Evolutionary conservation across 1,140 invertebrate genomes (phyloP).

Genomic region (Drosophila prosaltans): DNA sequence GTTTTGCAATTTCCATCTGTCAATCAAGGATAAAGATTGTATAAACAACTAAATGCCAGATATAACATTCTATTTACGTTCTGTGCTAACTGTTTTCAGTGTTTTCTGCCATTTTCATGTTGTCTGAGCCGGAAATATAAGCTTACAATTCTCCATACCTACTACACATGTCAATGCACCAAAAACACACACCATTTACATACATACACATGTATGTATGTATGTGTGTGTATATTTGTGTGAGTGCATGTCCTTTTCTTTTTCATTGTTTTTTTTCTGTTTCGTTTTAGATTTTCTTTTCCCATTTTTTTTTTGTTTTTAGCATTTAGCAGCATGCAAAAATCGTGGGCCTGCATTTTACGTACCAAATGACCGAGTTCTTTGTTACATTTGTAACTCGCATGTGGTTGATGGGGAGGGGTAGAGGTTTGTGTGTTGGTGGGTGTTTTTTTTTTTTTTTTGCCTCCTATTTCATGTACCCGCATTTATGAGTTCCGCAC

Average conservation of each 20-base stretch:
- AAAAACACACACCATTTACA: not conserved
- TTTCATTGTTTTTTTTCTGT: slow-evolving; percentile 34
- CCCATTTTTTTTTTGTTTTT: slow-evolving; percentile 23
- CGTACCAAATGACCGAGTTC: slow-evolving; percentile 74
- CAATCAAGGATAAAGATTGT: no score
- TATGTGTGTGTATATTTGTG: not conserved
- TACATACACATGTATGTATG: not conserved
- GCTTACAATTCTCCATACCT: not conserved
- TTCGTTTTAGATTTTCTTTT: slow-evolving; percentile 33
- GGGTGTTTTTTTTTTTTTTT: slow-evolving; percentile 22
- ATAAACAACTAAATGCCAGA: no score
- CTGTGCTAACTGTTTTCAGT: no score
- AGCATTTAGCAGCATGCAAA: slow-evolving; percentile 64
- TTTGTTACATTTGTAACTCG: slow-evolving; percentile 54
- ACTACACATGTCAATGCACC: slow-evolving; percentile 5
- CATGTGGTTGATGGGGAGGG: slow-evolving; percentile 16
- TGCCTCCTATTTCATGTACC: slow-evolving; percentile 40
- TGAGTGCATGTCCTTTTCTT: slow-evolving; percentile 37
- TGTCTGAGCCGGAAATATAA: slow-evolving; percentile 15
- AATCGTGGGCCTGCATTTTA: slow-evolving; percentile 58
- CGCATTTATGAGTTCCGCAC: slow-evolving; percentile 47
- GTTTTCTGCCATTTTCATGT: not conserved
- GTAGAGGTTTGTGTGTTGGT: not conserved
- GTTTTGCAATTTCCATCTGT: no score
- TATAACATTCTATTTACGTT: no score